phyloP scores from a whole-genome alignment of 2,797 vertebrate species.

The Florisuga fusca region DNA sequence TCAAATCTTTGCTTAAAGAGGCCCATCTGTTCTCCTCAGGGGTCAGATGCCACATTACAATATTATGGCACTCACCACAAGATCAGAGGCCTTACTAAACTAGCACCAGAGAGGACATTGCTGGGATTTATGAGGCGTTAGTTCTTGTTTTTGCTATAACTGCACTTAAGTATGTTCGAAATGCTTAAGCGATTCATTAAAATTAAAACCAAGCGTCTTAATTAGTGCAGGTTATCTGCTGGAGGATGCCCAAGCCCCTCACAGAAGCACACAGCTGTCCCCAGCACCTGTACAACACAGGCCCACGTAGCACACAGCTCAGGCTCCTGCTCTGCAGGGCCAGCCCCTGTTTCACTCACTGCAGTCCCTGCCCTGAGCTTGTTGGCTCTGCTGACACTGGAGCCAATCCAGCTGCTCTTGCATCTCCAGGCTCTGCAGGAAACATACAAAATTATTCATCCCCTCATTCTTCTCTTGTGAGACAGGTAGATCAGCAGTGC shows the following conservation, averaged over 20 bases:
- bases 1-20: not conserved
- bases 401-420: not conserved
- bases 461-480: fast-evolving
- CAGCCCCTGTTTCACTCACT: not conserved
- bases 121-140: not conserved
- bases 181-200: not conserved
- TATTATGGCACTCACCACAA: not conserved
- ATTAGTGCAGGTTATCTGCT: fast-evolving
- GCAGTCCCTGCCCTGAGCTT: fast-evolving
- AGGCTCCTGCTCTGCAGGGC: fast-evolving
- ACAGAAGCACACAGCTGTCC: not conserved
- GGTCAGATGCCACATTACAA: not conserved
- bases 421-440: not conserved
- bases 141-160: not conserved
- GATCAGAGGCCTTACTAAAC: not conserved
- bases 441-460: not conserved
- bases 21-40: not conserved
- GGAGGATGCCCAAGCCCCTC: not conserved
- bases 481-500: not conserved
- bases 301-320: fast-evolving
- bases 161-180: not conserved
- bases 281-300: fast-evolving
- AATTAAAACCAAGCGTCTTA: not conserved
- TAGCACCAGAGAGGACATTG: not conserved
- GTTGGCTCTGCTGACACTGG: too few relatives aligned